Percentiles rank a stretch among this genome's conserved stretches.
Evolutionary conservation across 2,888 invertebrate genomes (phyloP).

Genomic region (Rhyacophila evoluta): DNA sequence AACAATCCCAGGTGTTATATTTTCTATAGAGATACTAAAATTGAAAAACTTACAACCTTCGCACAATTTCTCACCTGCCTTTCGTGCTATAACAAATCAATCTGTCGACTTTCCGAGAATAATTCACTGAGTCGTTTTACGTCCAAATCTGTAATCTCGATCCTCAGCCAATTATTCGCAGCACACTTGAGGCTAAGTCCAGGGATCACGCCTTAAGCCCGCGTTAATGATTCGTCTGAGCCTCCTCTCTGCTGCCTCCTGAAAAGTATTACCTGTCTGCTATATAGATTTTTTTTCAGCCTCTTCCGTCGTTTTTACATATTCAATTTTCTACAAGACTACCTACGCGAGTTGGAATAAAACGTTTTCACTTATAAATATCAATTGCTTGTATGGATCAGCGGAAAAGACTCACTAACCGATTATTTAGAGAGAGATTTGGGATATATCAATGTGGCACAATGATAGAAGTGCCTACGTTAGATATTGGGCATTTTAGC

Average conservation of each 20-base stretch:
- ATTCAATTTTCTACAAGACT: not conserved
- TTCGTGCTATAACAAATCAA: not conserved
- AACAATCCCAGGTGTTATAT: too few relatives aligned
- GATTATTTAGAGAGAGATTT: too few relatives aligned
- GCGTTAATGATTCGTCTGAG: slow-evolving; percentile 55
- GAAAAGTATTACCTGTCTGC: slow-evolving; percentile 33
- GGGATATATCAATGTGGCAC: too few relatives aligned
- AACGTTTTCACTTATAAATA: too few relatives aligned
- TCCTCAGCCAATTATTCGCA: slow-evolving; percentile 54
- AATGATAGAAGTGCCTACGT: too few relatives aligned
- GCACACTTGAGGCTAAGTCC: slow-evolving; percentile 52
- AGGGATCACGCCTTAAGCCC: slow-evolving; percentile 52
- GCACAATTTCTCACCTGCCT: not conserved
- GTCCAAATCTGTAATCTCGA: slow-evolving; percentile 55
- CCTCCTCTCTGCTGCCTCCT: slow-evolving; percentile 48
- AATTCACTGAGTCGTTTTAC: slow-evolving; percentile 62
- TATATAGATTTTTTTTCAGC: slow-evolving; percentile 4
- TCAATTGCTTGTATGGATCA: too few relatives aligned
- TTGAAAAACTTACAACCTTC: too few relatives aligned
- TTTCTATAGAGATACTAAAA: too few relatives aligned
- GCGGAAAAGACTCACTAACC: too few relatives aligned
- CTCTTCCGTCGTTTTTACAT: not conserved
- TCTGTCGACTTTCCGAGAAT: slow-evolving; percentile 7
- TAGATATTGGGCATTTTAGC: too few relatives aligned
- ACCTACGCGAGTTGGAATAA: not conserved